Base-by-base conservation (phyloP, 2,797 vertebrate species). In the Natrix natrix region DNA sequence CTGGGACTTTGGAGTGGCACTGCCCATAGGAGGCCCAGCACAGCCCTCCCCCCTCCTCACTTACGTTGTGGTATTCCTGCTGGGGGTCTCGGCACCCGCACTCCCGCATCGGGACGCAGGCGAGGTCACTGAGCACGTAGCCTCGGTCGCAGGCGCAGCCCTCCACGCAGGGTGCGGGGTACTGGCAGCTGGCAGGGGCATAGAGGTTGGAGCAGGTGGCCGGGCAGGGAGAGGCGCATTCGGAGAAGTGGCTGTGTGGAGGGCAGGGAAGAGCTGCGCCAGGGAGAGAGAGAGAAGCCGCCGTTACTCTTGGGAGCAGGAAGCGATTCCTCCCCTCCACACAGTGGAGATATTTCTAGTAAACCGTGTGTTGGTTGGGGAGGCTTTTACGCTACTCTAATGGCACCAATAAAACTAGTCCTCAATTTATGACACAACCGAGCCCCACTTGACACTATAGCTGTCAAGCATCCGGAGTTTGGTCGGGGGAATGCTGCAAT, bases 111-210 rank as follows among this genome's bases (percentile, higher is more conserved):
- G 91, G 90, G 60, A 98, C 97, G 83, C 98, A 99, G 5, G 94
- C 95, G 87, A 87, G 92, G 37, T 98, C 98, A 1, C 97, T 98
- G 57, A 98, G 97, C 93, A 98, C 97, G 0, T 97, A 97, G 90
- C 98, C 97, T 0, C 96, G 94, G 7, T 98, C 26, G 22, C 98
- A 99, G 69, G 97, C 92, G 37, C 98, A 99, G 26, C 98, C 98
- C 93, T 98, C 98, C 14, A 98, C 95, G 2, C 98, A 99, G 61
- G 94, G 16, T 3, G 95, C 96, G 0, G 97, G 97, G 8, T 97
- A 94, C 32, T 97, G 97, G 93, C 98, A 99, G 96, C 87, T 94
- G 56, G 97, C 74, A 0, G 90, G 28, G 52, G 97, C 97, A 92
- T 98, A 98, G 24, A 97, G 98, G 95, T 98, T 97, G 0, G 96